These are phyloP conservation scores for Achlya flavicornis DNA, from an alignment of 2,888 invertebrate genomes.

Conservation along the genomic window DNA sequence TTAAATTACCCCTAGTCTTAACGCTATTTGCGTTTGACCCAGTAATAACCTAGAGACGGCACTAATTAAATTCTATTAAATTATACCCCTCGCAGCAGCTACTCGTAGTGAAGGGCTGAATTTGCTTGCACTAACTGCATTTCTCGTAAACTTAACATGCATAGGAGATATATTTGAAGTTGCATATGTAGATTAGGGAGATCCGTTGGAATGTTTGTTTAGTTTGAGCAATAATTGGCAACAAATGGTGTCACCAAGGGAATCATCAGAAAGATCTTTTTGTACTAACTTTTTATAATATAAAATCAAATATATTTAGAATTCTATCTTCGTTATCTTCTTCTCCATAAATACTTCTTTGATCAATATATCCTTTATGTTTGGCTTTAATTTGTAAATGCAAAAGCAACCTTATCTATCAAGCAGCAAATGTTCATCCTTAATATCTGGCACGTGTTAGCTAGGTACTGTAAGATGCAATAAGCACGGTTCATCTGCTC, in stretches of 20 bases:
- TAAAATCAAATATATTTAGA: too few species aligned
- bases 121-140: conserved; percentile 1
- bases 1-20: conserved; percentile 27
- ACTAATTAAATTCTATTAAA: conserved; percentile 29
- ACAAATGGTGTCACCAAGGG: neutral
- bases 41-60: conserved; percentile 25
- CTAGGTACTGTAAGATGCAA: neutral
- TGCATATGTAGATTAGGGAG: neutral
- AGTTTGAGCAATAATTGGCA: neutral
- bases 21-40: conserved; percentile 34
- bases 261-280: neutral
- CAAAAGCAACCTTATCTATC: too few species aligned
- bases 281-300: neutral
- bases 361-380: too few species aligned
- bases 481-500: neutral
- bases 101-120: neutral
- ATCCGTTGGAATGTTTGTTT: neutral
- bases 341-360: too few species aligned
- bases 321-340: too few species aligned
- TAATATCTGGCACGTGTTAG: neutral
- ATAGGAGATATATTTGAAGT: neutral
- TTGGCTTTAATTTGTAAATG: too few species aligned
- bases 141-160: conserved; percentile 6
- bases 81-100: conserved; percentile 21
- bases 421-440: too few species aligned